A percentile compares a stretch with the other conserved stretches of the same genome.
Evolutionary conservation across 2,888 invertebrate genomes (phyloP).

Genomic region (Stratiomys singularior): DNA sequence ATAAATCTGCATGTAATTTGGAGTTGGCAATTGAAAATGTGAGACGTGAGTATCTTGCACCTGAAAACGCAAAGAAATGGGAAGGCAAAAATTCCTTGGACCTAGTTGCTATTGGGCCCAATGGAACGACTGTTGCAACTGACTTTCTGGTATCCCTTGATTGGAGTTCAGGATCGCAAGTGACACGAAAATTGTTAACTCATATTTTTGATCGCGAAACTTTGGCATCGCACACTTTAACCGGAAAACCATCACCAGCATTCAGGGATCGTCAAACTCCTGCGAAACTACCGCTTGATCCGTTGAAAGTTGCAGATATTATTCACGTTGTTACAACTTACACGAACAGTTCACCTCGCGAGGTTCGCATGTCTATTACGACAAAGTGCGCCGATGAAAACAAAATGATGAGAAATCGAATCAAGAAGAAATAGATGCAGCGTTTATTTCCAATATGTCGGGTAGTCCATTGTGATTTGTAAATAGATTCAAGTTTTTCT

Average conservation of each 20-base stretch:
- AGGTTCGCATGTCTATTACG: constrained; percentile 70
- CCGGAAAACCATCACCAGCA: constrained; percentile 70
- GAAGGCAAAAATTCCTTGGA: too few relatives aligned
- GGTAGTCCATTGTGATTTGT: too few relatives aligned
- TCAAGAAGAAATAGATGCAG: too few relatives aligned
- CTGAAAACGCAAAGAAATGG: too few relatives aligned
- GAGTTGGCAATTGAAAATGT: too few relatives aligned
- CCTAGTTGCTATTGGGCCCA: background rate
- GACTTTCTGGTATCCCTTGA: background rate
- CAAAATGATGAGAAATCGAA: too few relatives aligned
- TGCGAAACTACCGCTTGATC: constrained; percentile 65
- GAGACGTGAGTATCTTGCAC: too few relatives aligned
- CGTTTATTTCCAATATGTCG: too few relatives aligned
- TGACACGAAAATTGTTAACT: constrained; percentile 69
- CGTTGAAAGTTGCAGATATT: constrained; percentile 68
- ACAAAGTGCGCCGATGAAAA: constrained; percentile 70
- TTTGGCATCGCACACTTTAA: constrained; percentile 70
- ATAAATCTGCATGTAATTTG: too few relatives aligned
- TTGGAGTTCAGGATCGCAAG: constrained; percentile 63
- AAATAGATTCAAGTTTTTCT: too few relatives aligned
- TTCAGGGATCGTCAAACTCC: constrained; percentile 59
- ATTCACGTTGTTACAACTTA: constrained; percentile 67
- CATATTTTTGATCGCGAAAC: constrained; percentile 69
- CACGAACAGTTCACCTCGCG: constrained; percentile 67
- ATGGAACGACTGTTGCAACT: background rate